These are phyloP conservation scores for Sphaeridia pumilis DNA, from an alignment of 2,888 invertebrate genomes.

Conservation along the genomic window DNA sequence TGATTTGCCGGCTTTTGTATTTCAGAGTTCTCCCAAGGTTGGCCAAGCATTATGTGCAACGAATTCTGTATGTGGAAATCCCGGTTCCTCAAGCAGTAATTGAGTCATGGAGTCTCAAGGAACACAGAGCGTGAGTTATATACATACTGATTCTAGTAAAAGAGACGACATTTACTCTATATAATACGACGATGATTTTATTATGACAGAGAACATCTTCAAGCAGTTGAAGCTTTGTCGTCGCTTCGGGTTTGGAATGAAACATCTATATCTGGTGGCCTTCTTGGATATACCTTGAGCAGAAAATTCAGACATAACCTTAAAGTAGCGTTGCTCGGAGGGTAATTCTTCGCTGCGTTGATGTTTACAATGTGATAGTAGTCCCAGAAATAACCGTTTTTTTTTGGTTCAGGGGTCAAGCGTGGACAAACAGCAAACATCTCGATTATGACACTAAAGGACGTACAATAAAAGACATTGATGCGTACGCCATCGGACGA, in stretches of 20 bases:
- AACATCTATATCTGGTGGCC: slow-evolving; percentile 77
- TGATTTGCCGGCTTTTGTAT: too few relatives aligned
- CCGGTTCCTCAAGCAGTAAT: slow-evolving; percentile 90
- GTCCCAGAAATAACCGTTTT: too few relatives aligned
- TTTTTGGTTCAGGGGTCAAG: slow-evolving; percentile 65
- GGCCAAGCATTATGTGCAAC: slow-evolving; percentile 79
- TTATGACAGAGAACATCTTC: slow-evolving; percentile 75
- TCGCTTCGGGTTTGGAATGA: slow-evolving; percentile 85
- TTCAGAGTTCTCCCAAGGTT: slow-evolving; percentile 80
- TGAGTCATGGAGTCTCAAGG: slow-evolving; percentile 80
- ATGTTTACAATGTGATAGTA: too few relatives aligned
- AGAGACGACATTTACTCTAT: not conserved
- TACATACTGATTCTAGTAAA: not conserved
- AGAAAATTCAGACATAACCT: slow-evolving; percentile 77
- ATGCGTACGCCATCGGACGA: slow-evolving; percentile 79
- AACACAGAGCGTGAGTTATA: slow-evolving; percentile 60
- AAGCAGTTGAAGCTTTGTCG: slow-evolving; percentile 62
- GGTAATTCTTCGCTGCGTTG: slow-evolving; percentile 47
- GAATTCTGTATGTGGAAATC: slow-evolving; percentile 85
- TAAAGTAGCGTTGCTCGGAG: slow-evolving; percentile 78
- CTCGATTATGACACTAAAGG: slow-evolving; percentile 77
- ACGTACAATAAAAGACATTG: slow-evolving; percentile 55
- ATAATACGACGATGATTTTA: not conserved
- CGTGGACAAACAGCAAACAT: slow-evolving; percentile 75
- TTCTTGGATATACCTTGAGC: slow-evolving; percentile 81